Evolutionary conservation across 2,113 vertebrate genomes (phyloP), one percentile per base, ranked within the genome.

Genomic region (zebrafish (Danio rerio)): DNA sequence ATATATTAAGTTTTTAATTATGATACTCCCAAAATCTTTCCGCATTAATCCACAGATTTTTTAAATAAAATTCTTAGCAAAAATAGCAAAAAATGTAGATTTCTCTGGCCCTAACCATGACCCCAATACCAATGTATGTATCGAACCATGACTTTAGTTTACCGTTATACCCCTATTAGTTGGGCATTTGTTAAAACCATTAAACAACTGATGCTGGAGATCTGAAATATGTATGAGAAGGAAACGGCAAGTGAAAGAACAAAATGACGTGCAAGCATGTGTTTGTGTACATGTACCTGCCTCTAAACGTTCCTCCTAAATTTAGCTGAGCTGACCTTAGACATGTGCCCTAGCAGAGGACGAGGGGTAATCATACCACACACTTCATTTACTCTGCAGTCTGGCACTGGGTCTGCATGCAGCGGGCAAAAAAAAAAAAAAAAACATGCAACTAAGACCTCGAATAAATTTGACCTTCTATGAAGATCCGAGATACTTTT

Each of bases 281-380:
- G 56, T 53, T 49, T 81, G 58, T 15, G 31, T 58, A n/a, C 12
- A 40, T 65, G 72, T 43, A 49, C 81, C 18, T 56, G 49, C 80
- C 89, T 86, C 87, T 85, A 85, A 65, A 81, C 62, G 70, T 87
- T 87, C 71, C 75, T n/a, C 84, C 92, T 93, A 93, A 93, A 91
- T 93, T 92, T 93, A 92, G 90, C 87, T 75, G 65, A 59, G 70
- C 83, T 81, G 79, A 87, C 87, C 87, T 88, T 66, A 82, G 86
- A 87, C 69, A 82, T 84, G 85, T 71, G 80, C 40, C 73, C 31
- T 21, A 42, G 5, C 5, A 77, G 80, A 72, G 81, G 63, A 81
- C 40, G 45, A 8, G 9, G 18, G 56, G 31, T 63, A 49, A 81
- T 68, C 18, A 66, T 47, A 56, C 53, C 52, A 65, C 63, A 47